Evolutionary conservation across 2,797 vertebrate genomes (phyloP), one percentile per base, ranked within the genome.

Genomic region (Heliangelus exortis): DNA sequence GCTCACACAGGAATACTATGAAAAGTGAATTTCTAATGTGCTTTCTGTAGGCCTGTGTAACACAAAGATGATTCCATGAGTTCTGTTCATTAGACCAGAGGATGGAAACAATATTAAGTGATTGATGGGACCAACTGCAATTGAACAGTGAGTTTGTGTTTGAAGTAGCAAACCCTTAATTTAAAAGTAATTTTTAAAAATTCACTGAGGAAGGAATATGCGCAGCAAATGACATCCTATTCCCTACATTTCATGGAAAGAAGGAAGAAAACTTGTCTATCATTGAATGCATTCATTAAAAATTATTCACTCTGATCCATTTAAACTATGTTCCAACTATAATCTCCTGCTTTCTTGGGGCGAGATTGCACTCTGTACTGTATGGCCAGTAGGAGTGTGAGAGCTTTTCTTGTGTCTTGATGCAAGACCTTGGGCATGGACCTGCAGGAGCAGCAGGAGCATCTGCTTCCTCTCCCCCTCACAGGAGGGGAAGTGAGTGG

Each of bases 1-100:
- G 11, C 68, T 95, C 92, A 92, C 87, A 66, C 51, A 95, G 89
- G 87, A 95, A 92, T 94, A 93, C 75, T 94, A 47, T 39, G 36
- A 95, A 92, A 94, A 96, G 87, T 89, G 90, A 95, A 96, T 95
- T 94, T 87, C 73, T 89, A 77, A 95, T 94, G 82, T 84, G 50
- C 14, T 91, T 80, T 94, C 87, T 96, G 26, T 80, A 72, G 87
- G 69, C 31, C 23, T 83, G 23, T 75, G 45, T 62, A 66, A 31
- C 59, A 91, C 55, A 94, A 93, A 92, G 69, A 76, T 86, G 62
- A 92, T 91, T 95, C 43, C 20, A 41, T 62, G 76, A 91, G 43
- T 87, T 91, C 50, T 51, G 43, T 89, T 96, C 79, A 76, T 93
- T 89, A 89, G 58, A 66, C n/a, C 57, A 51, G 68, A 94, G 72